phyloP scores from a whole-genome alignment of 2,888 invertebrate genomes.

The Pomacea canaliculata region DNA sequence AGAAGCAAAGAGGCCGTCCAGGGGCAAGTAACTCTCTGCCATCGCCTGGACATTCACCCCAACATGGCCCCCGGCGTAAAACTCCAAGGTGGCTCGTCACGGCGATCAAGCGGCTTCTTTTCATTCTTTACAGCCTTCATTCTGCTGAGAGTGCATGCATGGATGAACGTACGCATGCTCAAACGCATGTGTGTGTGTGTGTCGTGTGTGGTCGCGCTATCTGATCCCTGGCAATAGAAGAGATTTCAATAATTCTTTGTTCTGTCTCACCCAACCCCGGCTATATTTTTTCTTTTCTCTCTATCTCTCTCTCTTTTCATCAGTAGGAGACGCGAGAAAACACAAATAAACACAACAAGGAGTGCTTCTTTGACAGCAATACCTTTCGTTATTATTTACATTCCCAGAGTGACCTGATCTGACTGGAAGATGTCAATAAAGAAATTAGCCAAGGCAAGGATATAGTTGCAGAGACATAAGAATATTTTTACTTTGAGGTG shows the following conservation, averaged over 20 bases:
- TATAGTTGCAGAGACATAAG: too few species aligned
- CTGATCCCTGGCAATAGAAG: too few species aligned
- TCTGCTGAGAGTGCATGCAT: background rate
- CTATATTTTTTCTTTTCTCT: background rate
- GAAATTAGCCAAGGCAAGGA: too few species aligned
- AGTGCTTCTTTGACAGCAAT: too few species aligned
- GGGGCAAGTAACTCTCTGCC: background rate
- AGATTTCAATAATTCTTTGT: too few species aligned
- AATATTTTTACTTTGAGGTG: background rate
- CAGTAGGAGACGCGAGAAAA: background rate
- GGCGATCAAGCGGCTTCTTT: background rate
- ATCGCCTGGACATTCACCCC: background rate
- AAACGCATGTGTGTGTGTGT: background rate
- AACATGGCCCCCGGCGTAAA: background rate
- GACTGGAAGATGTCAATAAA: too few species aligned
- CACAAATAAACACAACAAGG: too few species aligned
- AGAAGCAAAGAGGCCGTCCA: conserved; percentile 4
- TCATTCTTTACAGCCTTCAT: background rate
- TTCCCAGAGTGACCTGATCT: too few species aligned
- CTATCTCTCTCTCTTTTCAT: background rate
- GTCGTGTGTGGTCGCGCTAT: background rate
- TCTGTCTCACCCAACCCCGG: too few species aligned
- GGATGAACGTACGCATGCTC: background rate
- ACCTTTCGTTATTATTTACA: too few species aligned
- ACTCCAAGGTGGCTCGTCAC: too few species aligned